Percentiles rank a stretch among this genome's conserved stretches.
Evolutionary conservation across 1,140 invertebrate genomes (phyloP).

Genomic region (Coptotermes formosanus): DNA sequence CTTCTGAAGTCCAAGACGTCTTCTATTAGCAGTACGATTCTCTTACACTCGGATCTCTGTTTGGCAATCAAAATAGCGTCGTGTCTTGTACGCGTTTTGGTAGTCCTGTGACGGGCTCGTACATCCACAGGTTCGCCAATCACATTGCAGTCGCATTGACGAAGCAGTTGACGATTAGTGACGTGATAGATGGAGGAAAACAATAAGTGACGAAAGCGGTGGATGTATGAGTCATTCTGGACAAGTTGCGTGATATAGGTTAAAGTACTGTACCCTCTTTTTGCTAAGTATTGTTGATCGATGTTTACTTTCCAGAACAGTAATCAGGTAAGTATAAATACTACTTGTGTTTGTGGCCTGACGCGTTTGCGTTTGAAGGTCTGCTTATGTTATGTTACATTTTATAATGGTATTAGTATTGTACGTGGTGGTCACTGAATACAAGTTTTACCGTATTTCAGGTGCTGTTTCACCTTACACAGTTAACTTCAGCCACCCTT

Average conservation of each 20-base stretch:
- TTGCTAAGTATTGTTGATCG: conserved; percentile 18
- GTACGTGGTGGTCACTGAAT: not conserved
- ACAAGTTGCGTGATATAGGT: not conserved
- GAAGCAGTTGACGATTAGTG: not conserved
- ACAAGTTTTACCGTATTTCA: conserved; percentile 36
- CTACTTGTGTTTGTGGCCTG: conserved; percentile 29
- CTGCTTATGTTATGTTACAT: not conserved
- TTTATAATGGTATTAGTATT: not conserved
- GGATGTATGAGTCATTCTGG: not conserved
- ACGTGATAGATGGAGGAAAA: not conserved
- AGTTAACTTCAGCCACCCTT: conserved; percentile 45
- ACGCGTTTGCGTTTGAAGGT: too few species aligned
- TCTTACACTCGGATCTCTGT: too few species aligned
- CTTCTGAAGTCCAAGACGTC: too few species aligned
- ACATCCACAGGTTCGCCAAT: not conserved
- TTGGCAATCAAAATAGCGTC: not conserved
- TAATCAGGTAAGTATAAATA: conserved; percentile 46
- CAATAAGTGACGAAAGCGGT: not conserved
- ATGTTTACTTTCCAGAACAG: conserved; percentile 51
- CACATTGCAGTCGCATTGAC: not conserved
- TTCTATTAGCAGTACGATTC: too few species aligned
- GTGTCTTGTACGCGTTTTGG: not conserved
- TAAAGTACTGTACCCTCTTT: not conserved
- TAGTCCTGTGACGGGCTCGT: not conserved
- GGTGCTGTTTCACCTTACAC: conserved; percentile 50